Percentiles rank a stretch among this genome's conserved stretches.
Conservation (phyloP, 1,140 invertebrate genomes). For the Hydropsyche tenuis region DNA sequence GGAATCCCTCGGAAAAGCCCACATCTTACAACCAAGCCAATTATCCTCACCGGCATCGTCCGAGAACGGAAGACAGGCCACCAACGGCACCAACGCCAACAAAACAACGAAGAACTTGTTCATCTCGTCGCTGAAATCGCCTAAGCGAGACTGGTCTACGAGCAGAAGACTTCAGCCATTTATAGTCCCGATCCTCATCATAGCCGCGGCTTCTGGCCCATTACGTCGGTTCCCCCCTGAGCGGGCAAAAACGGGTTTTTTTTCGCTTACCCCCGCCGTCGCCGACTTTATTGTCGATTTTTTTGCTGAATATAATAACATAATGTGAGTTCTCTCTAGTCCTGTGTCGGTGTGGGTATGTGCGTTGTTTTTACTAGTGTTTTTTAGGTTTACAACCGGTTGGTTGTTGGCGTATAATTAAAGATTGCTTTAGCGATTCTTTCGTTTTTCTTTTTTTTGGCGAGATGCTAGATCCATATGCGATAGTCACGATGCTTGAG, state of each 20-base stretch:
- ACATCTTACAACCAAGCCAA: too few relatives aligned
- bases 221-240: constrained; percentile 26
- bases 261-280: neutral
- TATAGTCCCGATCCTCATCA: neutral
- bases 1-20: too few relatives aligned
- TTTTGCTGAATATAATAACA: too few relatives aligned
- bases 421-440: constrained; percentile 19
- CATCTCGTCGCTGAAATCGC: constrained; percentile 34
- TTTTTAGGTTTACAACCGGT: constrained; percentile 39
- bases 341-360: too few relatives aligned
- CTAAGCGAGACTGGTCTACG: constrained; percentile 16
- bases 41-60: neutral
- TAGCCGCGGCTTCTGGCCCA: neutral
- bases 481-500: constrained; percentile 32
- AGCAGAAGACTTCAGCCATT: neutral
- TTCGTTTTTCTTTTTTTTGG: constrained; percentile 3
- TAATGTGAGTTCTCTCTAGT: neutral
- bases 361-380: neutral
- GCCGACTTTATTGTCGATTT: constrained; percentile 35
- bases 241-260: constrained; percentile 44
- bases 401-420: constrained; percentile 33
- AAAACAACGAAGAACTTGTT: constrained; percentile 33
- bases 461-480: constrained; percentile 5
- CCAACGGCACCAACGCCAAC: constrained; percentile 35
- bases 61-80: constrained; percentile 24